Conservation (phyloP, 2,888 invertebrate species). For the Minunthozetes semirufus region DNA sequence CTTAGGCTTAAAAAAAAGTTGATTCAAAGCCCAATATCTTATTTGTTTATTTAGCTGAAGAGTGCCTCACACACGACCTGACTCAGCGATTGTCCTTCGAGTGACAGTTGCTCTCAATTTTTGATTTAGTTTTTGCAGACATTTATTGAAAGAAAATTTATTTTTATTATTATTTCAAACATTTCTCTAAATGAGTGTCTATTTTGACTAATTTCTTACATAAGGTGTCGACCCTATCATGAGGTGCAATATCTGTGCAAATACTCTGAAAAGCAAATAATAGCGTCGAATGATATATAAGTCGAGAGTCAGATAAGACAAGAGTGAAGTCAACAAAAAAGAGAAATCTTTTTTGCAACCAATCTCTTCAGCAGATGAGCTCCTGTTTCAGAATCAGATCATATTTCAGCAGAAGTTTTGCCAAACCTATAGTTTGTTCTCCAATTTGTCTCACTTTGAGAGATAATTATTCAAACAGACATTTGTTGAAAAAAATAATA, state of each 20-base stretch:
- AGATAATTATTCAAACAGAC: too few relatives aligned
- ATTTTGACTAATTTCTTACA: too few relatives aligned
- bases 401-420: not conserved
- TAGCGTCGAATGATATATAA: not conserved
- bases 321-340: not conserved
- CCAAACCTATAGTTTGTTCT: too few relatives aligned
- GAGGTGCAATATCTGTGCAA: not conserved
- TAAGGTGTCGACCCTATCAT: not conserved
- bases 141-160: not conserved
- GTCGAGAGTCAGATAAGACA: not conserved
- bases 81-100: not conserved
- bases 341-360: not conserved
- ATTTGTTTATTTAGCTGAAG: not conserved
- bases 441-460: too few relatives aligned
- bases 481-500: too few relatives aligned
- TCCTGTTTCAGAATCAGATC: not conserved
- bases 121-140: not conserved
- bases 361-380: constrained; percentile 5
- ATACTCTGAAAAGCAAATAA: not conserved
- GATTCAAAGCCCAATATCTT: not conserved
- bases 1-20: not conserved
- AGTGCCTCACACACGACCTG: not conserved
- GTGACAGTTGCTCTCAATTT: not conserved
- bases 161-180: too few relatives aligned
- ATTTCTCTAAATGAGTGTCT: too few relatives aligned